These are phyloP conservation scores for Craniophora ligustri DNA, from an alignment of 2,888 invertebrate genomes.

Conservation along the genomic window DNA sequence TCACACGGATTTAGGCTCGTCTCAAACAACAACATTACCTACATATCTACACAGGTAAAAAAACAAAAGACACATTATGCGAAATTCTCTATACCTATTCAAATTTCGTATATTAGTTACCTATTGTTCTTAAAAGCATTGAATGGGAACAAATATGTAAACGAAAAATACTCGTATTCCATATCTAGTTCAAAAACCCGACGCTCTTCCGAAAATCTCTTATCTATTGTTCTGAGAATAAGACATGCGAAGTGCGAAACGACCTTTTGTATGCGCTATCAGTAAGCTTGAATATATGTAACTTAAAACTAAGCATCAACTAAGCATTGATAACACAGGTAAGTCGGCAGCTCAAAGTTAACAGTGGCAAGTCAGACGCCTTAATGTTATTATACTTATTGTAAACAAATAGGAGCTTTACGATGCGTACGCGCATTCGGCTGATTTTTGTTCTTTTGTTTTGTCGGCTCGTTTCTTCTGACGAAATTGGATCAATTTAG, in stretches of 20 bases:
- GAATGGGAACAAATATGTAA: constrained; percentile 9
- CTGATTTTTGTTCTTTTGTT: constrained; percentile 66
- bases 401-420: constrained; percentile 73
- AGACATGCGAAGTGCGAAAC: constrained; percentile 23
- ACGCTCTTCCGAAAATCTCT: constrained; percentile 15
- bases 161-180: neutral
- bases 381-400: constrained; percentile 74
- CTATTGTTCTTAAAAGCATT: constrained; percentile 4
- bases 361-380: constrained; percentile 79
- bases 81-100: neutral
- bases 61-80: neutral
- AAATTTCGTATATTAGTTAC: neutral
- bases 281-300: constrained; percentile 21
- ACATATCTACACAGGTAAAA: neutral
- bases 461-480: constrained; percentile 64
- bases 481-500: constrained; percentile 52
- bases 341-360: constrained; percentile 69
- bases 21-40: no score
- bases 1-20: no score
- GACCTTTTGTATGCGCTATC: constrained; percentile 18
- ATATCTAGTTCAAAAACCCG: constrained; percentile 13
- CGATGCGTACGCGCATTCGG: constrained; percentile 51
- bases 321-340: constrained; percentile 46
- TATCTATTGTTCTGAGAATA: constrained; percentile 48
- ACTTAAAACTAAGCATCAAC: constrained; percentile 21